These are phyloP conservation scores for Phlogophora meticulosa DNA, from an alignment of 2,888 invertebrate species.

Conservation along the genomic window DNA sequence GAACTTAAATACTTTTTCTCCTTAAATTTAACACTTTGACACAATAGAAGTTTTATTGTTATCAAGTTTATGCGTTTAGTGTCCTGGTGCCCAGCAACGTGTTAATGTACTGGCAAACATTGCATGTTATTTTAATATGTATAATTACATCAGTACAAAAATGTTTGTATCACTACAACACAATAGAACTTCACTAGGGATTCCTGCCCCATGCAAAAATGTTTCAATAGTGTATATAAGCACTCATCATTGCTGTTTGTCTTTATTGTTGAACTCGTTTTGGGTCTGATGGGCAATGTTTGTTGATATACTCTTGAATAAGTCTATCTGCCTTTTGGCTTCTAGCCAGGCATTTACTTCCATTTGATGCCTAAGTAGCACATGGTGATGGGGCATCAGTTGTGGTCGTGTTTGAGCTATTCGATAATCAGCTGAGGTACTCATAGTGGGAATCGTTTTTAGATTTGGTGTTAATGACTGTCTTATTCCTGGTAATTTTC, in stretches of 20 bases:
- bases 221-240: conserved; percentile 10
- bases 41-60: conserved; percentile 4
- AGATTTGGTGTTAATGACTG: conserved; percentile 79
- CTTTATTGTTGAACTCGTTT: conserved; percentile 85
- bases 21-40: conserved; percentile 15
- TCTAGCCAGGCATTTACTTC: conserved; percentile 87
- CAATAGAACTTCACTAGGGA: conserved; percentile 30
- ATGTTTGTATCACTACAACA: conserved; percentile 29
- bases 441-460: conserved; percentile 75
- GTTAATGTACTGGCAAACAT: conserved; percentile 5
- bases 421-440: conserved; percentile 78
- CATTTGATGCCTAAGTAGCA: conserved; percentile 81
- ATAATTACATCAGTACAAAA: conserved; percentile 18
- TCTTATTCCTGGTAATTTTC: conserved; percentile 79
- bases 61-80: background rate
- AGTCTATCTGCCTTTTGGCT: conserved; percentile 83
- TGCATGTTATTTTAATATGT: background rate
- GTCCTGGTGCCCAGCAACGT: background rate
- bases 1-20: conserved; percentile 12
- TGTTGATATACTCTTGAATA: conserved; percentile 83
- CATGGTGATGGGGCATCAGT: conserved; percentile 76
- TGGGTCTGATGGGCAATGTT: conserved; percentile 83
- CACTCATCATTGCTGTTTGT: conserved; percentile 74
- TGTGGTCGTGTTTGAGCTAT: conserved; percentile 71
- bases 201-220: conserved; percentile 23